These are phyloP conservation scores for Athalia rosae DNA, from an alignment of 2,888 invertebrate species.

Conservation along the genomic window DNA sequence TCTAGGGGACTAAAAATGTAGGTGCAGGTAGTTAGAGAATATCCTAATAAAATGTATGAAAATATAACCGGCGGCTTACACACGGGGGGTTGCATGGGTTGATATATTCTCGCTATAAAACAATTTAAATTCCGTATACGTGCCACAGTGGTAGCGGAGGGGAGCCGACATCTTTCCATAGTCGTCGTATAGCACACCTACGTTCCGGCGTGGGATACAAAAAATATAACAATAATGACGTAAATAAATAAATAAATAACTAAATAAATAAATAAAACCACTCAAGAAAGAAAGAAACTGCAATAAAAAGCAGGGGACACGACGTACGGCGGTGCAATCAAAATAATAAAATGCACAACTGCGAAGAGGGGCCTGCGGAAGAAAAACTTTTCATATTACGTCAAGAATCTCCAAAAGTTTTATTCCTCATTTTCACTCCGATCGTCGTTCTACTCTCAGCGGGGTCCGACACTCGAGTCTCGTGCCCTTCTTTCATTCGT, in stretches of 20 bases:
- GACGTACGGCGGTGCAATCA: slow-evolving; percentile 13
- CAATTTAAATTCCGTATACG: slow-evolving; percentile 52
- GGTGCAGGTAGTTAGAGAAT: background rate
- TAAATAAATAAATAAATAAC: background rate
- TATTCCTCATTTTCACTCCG: background rate
- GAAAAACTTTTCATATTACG: slow-evolving; percentile 46
- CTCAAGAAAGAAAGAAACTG: slow-evolving; percentile 28
- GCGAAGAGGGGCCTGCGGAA: background rate
- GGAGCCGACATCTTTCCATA: slow-evolving; percentile 27
- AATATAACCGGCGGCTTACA: background rate
- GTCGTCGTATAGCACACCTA: background rate
- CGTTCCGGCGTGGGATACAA: background rate
- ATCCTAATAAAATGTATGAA: background rate
- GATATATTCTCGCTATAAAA: slow-evolving; percentile 51
- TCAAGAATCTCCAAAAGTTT: slow-evolving; percentile 6
- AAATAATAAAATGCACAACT: slow-evolving; percentile 34
- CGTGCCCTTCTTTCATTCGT: no score
- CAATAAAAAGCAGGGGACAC: slow-evolving; percentile 19
- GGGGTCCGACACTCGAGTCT: no score
- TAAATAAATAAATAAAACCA: background rate
- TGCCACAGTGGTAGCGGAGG: background rate
- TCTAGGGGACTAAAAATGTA: no score
- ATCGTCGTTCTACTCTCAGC: no score
- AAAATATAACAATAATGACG: background rate
- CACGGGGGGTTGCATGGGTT: background rate